phyloP scores from a whole-genome alignment of 2,113 vertebrate genomes.

The Corvus hawaiiensis region DNA sequence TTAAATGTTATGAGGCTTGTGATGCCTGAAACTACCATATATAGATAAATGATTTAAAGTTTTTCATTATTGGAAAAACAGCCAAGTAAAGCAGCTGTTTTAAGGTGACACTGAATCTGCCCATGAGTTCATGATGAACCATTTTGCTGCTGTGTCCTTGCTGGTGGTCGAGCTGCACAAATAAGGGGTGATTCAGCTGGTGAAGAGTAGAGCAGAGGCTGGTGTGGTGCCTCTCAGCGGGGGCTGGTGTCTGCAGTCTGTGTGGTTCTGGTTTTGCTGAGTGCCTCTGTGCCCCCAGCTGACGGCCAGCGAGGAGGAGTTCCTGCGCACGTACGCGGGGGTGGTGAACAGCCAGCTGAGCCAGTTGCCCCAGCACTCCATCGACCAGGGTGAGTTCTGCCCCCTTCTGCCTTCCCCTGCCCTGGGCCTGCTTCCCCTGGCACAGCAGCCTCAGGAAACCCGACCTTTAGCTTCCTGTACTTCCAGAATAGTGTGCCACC shows the following conservation, averaged over 20 bases:
- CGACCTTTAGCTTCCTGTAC: background rate
- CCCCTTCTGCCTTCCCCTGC: background rate
- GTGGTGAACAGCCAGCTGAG: conserved; percentile 97
- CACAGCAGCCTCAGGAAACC: background rate
- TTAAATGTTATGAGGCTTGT: background rate
- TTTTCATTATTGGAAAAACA: background rate
- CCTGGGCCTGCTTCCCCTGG: background rate
- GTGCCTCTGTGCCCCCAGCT: conserved; percentile 71
- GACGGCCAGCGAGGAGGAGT: conserved; percentile 93
- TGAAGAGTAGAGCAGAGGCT: background rate
- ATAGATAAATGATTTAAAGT: background rate
- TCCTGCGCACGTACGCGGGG: conserved; percentile 92
- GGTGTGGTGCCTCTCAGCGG: background rate
- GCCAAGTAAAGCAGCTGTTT: background rate
- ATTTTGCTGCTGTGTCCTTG: background rate
- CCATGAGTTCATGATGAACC: fast-evolving
- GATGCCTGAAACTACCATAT: background rate
- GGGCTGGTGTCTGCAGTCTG: background rate
- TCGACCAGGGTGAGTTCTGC: conserved; percentile 90
- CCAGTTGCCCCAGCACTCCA: conserved; percentile 95
- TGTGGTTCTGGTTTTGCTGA: background rate
- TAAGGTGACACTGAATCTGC: background rate
- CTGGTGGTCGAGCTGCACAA: background rate
- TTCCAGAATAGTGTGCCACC: background rate
- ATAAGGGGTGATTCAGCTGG: background rate